These are phyloP conservation scores for Sula dactylatra DNA, from an alignment of 2,113 vertebrate species.

Conservation along the genomic window DNA sequence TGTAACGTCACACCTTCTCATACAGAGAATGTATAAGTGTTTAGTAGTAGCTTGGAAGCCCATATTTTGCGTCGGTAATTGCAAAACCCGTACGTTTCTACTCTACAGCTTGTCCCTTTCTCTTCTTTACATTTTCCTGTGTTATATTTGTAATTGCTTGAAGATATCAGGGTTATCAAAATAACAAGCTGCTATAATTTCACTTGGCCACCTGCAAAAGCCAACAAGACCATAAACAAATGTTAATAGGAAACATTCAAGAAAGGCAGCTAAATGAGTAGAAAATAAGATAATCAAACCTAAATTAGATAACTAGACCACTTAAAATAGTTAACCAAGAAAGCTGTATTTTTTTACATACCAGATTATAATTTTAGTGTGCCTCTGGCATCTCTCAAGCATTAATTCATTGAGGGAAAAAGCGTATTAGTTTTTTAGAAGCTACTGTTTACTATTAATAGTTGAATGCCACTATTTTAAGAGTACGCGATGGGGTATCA, in stretches of 20 bases:
- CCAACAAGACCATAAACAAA: not conserved
- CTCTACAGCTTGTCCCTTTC: not conserved
- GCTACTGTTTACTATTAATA: not conserved
- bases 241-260: not conserved
- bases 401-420: not conserved
- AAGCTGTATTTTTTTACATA: not conserved
- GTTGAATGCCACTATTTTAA: not conserved
- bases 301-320: not conserved
- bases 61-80: not conserved
- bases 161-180: not conserved
- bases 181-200: not conserved
- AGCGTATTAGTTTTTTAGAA: not conserved
- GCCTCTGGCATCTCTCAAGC: not conserved
- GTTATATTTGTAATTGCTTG: not conserved
- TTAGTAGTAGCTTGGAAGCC: not conserved
- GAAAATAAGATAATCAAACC: not conserved
- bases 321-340: not conserved
- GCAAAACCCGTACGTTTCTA: not conserved
- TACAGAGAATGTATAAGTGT: not conserved
- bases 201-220: not conserved
- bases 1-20: not conserved
- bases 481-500: not conserved
- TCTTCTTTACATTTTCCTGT: not conserved
- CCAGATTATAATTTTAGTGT: not conserved
- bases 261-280: not conserved